A percentile compares a stretch with the other conserved stretches of the same genome.
These are phyloP conservation scores for Tachypleus tridentatus DNA, from an alignment of 1,140 invertebrate genomes.

Conservation along the genomic window DNA sequence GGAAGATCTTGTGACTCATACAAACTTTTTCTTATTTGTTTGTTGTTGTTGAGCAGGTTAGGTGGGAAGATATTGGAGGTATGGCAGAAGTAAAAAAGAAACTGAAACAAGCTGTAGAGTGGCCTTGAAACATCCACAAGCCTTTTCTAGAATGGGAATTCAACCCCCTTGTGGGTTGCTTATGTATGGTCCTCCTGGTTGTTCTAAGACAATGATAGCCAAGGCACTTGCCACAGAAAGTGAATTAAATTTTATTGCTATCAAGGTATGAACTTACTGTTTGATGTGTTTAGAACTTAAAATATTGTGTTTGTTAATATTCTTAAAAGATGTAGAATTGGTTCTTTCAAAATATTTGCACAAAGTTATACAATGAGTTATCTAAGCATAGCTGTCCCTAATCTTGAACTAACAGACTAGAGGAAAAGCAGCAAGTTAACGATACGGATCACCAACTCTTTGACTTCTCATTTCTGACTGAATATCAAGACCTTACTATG, in stretches of 20 bases:
- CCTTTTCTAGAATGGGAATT: slow-evolving; percentile 41
- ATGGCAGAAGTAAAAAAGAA: slow-evolving; percentile 74
- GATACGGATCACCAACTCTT: no score
- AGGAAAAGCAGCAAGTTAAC: no score
- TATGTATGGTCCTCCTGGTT: slow-evolving; percentile 45
- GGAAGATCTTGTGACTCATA: background rate
- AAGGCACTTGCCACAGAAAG: slow-evolving; percentile 44
- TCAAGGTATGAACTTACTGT: slow-evolving; percentile 49
- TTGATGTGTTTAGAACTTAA: background rate
- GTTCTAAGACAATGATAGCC: slow-evolving; percentile 45
- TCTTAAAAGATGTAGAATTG: no score
- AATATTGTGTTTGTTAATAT: no score
- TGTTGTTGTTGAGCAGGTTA: slow-evolving; percentile 2
- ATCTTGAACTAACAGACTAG: no score
- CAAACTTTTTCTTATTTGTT: background rate
- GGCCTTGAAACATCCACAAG: slow-evolving; percentile 63
- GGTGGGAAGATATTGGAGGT: slow-evolving; percentile 88
- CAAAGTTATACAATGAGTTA: no score
- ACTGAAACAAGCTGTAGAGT: slow-evolving; percentile 78
- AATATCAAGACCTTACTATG: no score
- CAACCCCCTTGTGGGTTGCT: slow-evolving; percentile 43
- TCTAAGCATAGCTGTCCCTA: no score
- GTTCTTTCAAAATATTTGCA: no score
- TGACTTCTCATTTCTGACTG: no score
- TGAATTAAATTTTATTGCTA: slow-evolving; percentile 71